Evolutionary conservation across 2,113 vertebrate species (phyloP), one percentile per base, ranked within the genome.

Genomic region (Pandion haliaetus): DNA sequence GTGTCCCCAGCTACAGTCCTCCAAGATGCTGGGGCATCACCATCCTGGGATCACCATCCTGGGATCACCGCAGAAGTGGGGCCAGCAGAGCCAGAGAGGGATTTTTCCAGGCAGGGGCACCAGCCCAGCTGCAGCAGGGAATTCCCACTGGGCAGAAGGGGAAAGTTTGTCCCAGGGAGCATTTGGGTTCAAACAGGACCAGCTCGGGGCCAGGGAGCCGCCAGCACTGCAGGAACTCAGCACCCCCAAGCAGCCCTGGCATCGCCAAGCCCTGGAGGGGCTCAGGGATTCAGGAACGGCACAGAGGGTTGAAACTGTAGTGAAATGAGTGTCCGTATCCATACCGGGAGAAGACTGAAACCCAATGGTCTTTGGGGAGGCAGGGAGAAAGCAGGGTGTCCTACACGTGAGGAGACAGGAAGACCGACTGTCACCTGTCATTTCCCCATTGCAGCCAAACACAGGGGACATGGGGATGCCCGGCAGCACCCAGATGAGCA

Each of bases 201-300:
- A 72, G 16, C 14, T 55, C 0, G 0, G 38, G 28, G 14, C 19
- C 4, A 2, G 18, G 45, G 12, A 9, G 1, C 3, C 23, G 12
- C 25, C 40, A 67, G 70, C 28, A 36, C 47, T 10, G 9, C 0
- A 3, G 6, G 2, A 6, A 24, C 38, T 52, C 44, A 59, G 50
- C 13, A 78, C 5, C n/a, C 8, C 11, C 10, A 49, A 77, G 34
- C 66, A 96, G 38, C 40, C 26, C 28, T 50, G 63, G 17, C 23
- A 54, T 73, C 1, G 4, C 38, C 49, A 59, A 71, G 47, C 32
- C 54, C 44, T 57, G 40, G 20, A 50, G 15, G 44, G 17, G 6
- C 52, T 36, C 4, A 1, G 12, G 34, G 55, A 6, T 45, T 82
- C 6, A 2, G 36, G 72, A 85, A 42, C 1, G 6, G 32, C 59